Percentiles rank a stretch among this genome's conserved stretches.
Evolutionary conservation across 2,797 vertebrate genomes (phyloP).

Genomic region (Schizopygopsis malacanthus): DNA sequence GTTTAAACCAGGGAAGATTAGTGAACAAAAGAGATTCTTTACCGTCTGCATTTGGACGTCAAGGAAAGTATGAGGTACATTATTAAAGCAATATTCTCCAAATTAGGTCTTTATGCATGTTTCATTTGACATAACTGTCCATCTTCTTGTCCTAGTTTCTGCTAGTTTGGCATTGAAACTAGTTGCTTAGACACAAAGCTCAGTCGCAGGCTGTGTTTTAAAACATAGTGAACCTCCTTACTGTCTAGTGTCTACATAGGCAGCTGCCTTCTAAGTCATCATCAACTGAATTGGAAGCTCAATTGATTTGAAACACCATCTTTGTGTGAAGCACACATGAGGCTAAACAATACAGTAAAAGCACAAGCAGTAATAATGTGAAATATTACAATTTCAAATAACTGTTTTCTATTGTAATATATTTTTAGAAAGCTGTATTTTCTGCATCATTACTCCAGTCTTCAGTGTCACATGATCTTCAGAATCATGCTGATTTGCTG

Average conservation of each 20-base stretch:
- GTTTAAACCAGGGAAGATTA: neutral
- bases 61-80: conserved; percentile 8
- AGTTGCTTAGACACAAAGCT: neutral
- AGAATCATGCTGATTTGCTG: neutral
- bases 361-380: too few species aligned
- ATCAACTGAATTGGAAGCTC: neutral
- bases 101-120: neutral
- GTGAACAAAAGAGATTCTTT: neutral
- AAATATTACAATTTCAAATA: too few species aligned
- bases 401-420: neutral
- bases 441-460: neutral
- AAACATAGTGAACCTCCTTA: neutral
- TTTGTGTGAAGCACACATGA: neutral
- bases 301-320: neutral
- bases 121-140: neutral
- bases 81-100: neutral
- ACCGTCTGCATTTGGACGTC: neutral
- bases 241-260: neutral
- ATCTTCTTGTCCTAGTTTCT: neutral
- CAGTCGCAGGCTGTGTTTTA: neutral
- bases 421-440: neutral
- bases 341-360: too few species aligned
- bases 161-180: neutral
- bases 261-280: neutral
- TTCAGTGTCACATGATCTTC: neutral